Conservation (phyloP, 1,140 invertebrate genomes). For the Reticulitermes speratus region DNA sequence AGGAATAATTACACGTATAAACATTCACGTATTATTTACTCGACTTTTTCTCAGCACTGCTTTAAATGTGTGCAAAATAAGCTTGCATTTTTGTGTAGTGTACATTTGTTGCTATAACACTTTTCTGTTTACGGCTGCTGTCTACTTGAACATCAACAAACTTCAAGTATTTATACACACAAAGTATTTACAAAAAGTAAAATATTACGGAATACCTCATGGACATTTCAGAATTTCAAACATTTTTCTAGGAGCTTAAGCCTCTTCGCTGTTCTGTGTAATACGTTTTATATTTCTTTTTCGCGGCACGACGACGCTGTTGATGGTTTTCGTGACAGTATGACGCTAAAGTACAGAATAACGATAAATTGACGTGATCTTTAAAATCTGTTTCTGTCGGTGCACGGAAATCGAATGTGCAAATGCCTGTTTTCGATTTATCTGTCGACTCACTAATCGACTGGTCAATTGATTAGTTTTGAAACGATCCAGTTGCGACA, state of each 20-base stretch:
- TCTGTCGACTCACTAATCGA: too few relatives aligned
- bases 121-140: background rate
- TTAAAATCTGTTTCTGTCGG: too few relatives aligned
- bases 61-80: background rate
- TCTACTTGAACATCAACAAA: background rate
- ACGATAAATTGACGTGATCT: too few relatives aligned
- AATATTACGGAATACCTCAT: background rate
- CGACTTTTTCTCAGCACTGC: background rate
- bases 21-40: background rate
- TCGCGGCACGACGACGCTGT: background rate
- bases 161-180: background rate
- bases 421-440: too few relatives aligned
- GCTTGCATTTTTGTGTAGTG: background rate
- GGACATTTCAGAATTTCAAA: background rate
- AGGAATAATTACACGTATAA: background rate
- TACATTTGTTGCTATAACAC: background rate
- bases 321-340: too few relatives aligned
- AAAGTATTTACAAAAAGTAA: background rate
- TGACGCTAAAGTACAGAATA: too few relatives aligned
- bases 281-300: background rate
- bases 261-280: background rate
- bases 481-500: too few relatives aligned
- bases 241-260: background rate
- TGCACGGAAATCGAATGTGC: too few relatives aligned
- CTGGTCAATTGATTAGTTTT: too few relatives aligned